phyloP scores from a whole-genome alignment of 1,140 invertebrate species.

The Himalopsyche phryganea region DNA sequence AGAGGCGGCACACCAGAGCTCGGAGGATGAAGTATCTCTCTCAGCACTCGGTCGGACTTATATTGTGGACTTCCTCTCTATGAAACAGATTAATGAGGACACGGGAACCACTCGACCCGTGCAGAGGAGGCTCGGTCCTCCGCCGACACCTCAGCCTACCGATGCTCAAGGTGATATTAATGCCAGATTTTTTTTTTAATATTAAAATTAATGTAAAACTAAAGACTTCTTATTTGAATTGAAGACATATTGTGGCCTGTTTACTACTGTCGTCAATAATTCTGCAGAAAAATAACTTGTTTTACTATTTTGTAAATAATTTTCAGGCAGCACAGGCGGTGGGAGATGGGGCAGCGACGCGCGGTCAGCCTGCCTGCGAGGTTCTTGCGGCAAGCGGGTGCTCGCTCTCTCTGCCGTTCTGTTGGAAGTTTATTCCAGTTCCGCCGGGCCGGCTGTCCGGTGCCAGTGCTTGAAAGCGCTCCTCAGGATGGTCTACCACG shows the following conservation, averaged over 20 bases:
- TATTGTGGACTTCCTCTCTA: conserved; percentile 92
- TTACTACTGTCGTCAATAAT: too few relatives aligned
- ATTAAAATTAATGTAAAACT: too few relatives aligned
- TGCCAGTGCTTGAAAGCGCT: conserved; percentile 95
- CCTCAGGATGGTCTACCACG: conserved; percentile 93
- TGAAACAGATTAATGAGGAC: conserved; percentile 98
- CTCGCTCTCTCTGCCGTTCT: conserved; percentile 81
- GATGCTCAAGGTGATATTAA: conserved; percentile 7
- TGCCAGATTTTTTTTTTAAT: neutral
- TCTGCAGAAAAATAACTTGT: too few relatives aligned
- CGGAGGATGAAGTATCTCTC: conserved; percentile 91
- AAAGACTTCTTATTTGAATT: too few relatives aligned
- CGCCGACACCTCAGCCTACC: conserved; percentile 7
- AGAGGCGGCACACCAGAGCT: conserved; percentile 86
- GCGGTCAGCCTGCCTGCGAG: conserved; percentile 61
- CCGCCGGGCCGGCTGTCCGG: conserved; percentile 93
- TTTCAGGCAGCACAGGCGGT: neutral
- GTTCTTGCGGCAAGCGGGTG: conserved; percentile 47
- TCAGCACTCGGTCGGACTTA: conserved; percentile 89
- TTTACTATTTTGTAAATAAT: too few relatives aligned
- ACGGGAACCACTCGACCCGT: conserved; percentile 89
- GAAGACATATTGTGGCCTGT: too few relatives aligned
- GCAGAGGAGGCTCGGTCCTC: conserved; percentile 61
- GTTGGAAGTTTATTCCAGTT: conserved; percentile 96
- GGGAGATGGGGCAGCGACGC: conserved; percentile 49